A percentile compares a stretch with the other conserved stretches of the same genome.
These are phyloP conservation scores for Ephydatia muelleri DNA, from an alignment of 37 sponge, comb jelly and placozoan species.

Conservation along the genomic window DNA sequence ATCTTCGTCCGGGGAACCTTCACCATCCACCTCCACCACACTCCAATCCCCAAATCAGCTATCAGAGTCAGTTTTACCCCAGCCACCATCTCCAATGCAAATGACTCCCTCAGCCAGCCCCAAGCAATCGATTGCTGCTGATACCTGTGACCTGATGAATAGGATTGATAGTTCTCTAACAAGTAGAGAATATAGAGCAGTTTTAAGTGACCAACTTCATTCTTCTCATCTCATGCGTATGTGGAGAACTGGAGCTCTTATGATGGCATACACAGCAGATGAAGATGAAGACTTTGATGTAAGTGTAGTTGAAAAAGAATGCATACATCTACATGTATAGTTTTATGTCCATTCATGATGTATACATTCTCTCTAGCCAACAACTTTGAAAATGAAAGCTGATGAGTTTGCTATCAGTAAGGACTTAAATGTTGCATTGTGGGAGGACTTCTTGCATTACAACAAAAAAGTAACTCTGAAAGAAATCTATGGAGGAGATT, in stretches of 20 bases:
- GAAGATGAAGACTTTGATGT: background rate
- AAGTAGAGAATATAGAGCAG: background rate
- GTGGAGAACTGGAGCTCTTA: background rate
- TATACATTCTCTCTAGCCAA: too few species aligned
- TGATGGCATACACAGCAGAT: background rate
- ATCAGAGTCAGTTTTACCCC: background rate
- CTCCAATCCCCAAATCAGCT: background rate
- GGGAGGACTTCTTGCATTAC: too few species aligned
- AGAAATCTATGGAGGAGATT: too few species aligned
- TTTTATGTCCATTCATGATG: too few species aligned
- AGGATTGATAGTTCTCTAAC: background rate
- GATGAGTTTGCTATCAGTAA: too few species aligned
- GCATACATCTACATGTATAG: too few species aligned
- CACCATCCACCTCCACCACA: background rate
- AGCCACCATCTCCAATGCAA: background rate
- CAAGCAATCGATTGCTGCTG: background rate
- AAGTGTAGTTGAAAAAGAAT: too few species aligned
- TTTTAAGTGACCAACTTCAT: background rate
- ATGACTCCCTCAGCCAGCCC: background rate
- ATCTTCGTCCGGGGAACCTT: background rate
- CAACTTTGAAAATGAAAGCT: too few species aligned
- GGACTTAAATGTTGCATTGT: too few species aligned
- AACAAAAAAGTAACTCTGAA: too few species aligned
- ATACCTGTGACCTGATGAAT: background rate
- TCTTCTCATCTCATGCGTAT: background rate